Percentiles rank a stretch among this genome's conserved stretches.
Evolutionary conservation across 2,113 vertebrate genomes (phyloP).

Genomic region (Sminthopsis crassicaudata): DNA sequence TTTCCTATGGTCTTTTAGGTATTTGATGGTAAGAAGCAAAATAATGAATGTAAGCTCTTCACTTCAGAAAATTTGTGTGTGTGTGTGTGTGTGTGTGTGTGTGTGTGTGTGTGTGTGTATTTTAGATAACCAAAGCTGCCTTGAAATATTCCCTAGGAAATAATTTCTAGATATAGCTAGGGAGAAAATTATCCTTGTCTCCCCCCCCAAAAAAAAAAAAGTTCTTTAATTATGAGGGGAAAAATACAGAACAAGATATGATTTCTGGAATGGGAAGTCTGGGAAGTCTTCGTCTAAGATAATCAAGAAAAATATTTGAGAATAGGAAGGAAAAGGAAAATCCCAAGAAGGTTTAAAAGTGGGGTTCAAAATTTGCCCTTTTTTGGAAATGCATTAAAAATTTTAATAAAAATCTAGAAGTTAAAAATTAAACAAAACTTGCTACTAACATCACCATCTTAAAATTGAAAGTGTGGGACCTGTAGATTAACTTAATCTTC

Average conservation of each 20-base stretch:
- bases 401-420: not conserved
- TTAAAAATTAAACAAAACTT: not conserved
- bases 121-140: not conserved
- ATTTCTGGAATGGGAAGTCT: not conserved
- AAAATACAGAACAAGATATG: not conserved
- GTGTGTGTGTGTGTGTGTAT: too few species aligned
- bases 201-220: too few species aligned
- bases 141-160: not conserved
- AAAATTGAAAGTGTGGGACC: not conserved
- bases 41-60: not conserved
- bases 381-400: not conserved
- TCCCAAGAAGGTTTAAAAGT: not conserved
- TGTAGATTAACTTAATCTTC: not conserved
- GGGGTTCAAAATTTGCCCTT: not conserved
- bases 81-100: not conserved
- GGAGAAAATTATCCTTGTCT: not conserved
- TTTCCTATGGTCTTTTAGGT: not conserved
- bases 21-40: not conserved
- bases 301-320: not conserved
- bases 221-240: not conserved
- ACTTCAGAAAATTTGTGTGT: not conserved
- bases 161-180: not conserved
- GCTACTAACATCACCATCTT: not conserved
- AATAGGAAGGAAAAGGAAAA: not conserved
- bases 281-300: not conserved